Base-by-base conservation (phyloP, 2,888 invertebrate genomes). In the Coleophora flavipennella region DNA sequence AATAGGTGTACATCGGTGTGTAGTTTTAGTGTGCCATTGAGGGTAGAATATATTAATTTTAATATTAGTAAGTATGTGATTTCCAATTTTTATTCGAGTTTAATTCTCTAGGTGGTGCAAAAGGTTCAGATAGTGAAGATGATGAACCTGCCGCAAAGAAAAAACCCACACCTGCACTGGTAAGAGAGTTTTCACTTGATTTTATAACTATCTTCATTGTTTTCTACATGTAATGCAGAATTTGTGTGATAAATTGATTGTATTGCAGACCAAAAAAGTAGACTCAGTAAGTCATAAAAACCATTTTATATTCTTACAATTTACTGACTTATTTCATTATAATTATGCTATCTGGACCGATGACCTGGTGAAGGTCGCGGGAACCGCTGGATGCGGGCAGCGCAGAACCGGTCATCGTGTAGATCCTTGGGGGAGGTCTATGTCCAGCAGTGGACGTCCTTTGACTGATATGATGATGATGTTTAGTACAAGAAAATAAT, bases 121-220 rank as follows among this genome's bases (percentile, higher is more conserved):
- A 91, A 44, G 91, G 90, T 44, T 91, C 92, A 1, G 93, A 93
- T 61, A 94, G 94, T 55, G 94, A 94, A 32, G 93, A 94, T 57
- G 93, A 94, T 65, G 93, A 94, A 60, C 94, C 94, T 0, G 88
- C 90, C 4, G 88, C 90, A 31, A 94, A 94, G 76, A 92, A 92
- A 67, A 77, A 87, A 49, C 90, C 91, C 31, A 76, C 89, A 79
- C 40, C 92, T 85, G 76, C 84, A 35, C 57, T 83, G 70, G 84
- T 84, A 67, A 78, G 73, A 46, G n/a, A 29, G 7, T n/a, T 29
- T 20, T 20, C 6, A 4, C 20, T 20, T 20, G 6, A 4, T 20
- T 20, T 4, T 4, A 6, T 4, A 20, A 20, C 20, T 20, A 20
- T 4, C 3, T n/a, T n/a, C n/a, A n/a, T n/a, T 20, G 3, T 20